Percentiles rank a stretch among this genome's conserved stretches.
These are phyloP conservation scores for Rhinoraja longicauda DNA, from an alignment of 2,797 vertebrate genomes.

Conservation along the genomic window DNA sequence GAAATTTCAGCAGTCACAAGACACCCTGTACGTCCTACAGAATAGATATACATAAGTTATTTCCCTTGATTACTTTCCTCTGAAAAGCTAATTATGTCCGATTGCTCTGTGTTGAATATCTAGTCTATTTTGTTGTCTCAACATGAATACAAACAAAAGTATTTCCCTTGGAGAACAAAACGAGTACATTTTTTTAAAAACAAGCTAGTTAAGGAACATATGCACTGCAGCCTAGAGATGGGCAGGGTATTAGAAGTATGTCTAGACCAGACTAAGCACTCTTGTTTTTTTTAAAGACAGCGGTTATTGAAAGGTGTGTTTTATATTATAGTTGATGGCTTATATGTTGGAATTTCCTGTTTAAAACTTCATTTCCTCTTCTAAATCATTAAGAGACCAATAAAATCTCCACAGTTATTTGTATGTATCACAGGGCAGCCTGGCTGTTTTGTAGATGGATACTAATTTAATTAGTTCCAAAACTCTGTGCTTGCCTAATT, in stretches of 20 bases:
- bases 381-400: slow-evolving; percentile 61
- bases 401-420: slow-evolving; percentile 64
- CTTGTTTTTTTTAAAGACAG: not conserved
- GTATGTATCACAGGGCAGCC: slow-evolving; percentile 45
- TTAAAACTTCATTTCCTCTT: slow-evolving; percentile 44
- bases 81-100: not conserved
- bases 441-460: slow-evolving; percentile 35
- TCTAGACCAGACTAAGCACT: slow-evolving; percentile 25
- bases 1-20: no score
- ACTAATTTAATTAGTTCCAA: slow-evolving; percentile 51
- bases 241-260: not conserved
- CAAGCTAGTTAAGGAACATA: not conserved
- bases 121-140: not conserved
- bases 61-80: not conserved
- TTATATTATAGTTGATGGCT: slow-evolving; percentile 29
- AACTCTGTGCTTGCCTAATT: slow-evolving; percentile 59
- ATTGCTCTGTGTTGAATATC: not conserved
- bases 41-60: not conserved
- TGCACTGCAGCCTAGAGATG: not conserved
- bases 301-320: slow-evolving; percentile 39
- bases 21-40: no score
- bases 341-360: slow-evolving; percentile 40
- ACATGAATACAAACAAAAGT: not conserved
- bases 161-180: not conserved
- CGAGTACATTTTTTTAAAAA: not conserved